Conservation (phyloP, 2,113 vertebrate genomes). For the Tautogolabrus adspersus region DNA sequence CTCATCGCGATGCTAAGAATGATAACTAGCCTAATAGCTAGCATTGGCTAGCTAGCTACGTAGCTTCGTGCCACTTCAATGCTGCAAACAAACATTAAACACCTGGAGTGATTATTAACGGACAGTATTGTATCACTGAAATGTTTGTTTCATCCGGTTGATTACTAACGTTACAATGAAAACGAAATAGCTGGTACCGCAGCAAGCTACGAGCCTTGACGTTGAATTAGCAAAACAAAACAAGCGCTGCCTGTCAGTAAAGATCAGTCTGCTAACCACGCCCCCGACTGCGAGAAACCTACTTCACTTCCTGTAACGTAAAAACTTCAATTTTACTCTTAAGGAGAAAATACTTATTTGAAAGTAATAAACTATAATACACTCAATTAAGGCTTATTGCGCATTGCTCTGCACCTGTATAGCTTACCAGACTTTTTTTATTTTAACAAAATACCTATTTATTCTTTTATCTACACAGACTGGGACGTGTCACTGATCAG, state of each 20-base stretch:
- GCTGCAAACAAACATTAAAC: not conserved
- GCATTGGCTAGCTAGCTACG: conserved; percentile 24
- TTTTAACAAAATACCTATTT: no score
- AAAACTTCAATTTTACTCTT: not conserved
- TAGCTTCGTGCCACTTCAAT: conserved; percentile 8
- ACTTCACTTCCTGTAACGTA: not conserved
- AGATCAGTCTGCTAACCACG: conserved; percentile 30
- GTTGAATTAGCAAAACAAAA: conserved; percentile 26
- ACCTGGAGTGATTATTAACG: not conserved
- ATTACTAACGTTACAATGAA: fast-evolving
- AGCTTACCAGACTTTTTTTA: no score
- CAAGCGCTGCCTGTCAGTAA: conserved; percentile 18
- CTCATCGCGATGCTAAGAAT: conserved; percentile 29
- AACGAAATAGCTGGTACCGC: no score
- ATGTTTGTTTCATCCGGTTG: not conserved
- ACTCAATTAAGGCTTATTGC: no score
- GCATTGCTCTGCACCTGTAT: no score
- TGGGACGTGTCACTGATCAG: no score
- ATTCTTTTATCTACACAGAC: no score
- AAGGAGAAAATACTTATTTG: no score
- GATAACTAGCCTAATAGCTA: conserved; percentile 22
- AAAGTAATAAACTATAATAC: no score
- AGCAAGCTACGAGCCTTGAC: not conserved
- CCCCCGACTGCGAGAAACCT: conserved; percentile 40
- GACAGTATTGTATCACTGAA: no score